These are phyloP conservation scores for Babyrousa celebensis DNA, from an alignment of 2,797 vertebrate genomes.

Conservation along the genomic window DNA sequence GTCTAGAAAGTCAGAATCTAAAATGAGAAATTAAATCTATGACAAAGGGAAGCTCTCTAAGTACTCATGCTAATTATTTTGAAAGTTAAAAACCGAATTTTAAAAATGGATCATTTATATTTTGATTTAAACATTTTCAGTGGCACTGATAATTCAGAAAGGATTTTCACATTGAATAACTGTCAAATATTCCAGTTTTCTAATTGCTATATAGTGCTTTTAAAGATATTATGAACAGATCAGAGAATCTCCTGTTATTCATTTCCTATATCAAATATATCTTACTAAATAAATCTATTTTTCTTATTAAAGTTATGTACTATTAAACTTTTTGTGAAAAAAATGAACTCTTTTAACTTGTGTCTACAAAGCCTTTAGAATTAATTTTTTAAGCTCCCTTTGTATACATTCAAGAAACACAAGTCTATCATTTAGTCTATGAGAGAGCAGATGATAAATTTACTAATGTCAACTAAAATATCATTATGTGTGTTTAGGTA, in stretches of 20 bases:
- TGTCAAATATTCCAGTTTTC: not conserved
- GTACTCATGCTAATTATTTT: conserved; percentile 1
- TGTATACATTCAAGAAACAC: not conserved
- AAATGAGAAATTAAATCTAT: conserved; percentile 5
- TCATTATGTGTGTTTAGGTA: conserved; percentile 34
- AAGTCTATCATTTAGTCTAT: not conserved
- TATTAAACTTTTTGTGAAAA: not conserved
- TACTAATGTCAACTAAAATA: conserved; percentile 37
- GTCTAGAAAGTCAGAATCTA: not conserved
- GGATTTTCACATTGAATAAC: conserved; percentile 10
- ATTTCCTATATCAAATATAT: not conserved
- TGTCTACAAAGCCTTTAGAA: not conserved
- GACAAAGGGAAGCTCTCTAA: not conserved
- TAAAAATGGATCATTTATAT: conserved; percentile 35
- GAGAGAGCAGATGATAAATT: not conserved
- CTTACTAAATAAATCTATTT: not conserved
- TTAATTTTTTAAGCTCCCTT: not conserved
- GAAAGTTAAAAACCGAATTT: not conserved
- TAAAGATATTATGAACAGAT: not conserved
- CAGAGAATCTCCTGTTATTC: not conserved
- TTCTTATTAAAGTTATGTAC: not conserved
- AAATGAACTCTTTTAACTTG: not conserved
- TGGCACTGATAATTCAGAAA: not conserved
- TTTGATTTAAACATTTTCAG: conserved; percentile 4
- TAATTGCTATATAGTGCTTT: not conserved